Base-by-base conservation (phyloP, 2,888 invertebrate genomes). In the Chirona hameri region DNA sequence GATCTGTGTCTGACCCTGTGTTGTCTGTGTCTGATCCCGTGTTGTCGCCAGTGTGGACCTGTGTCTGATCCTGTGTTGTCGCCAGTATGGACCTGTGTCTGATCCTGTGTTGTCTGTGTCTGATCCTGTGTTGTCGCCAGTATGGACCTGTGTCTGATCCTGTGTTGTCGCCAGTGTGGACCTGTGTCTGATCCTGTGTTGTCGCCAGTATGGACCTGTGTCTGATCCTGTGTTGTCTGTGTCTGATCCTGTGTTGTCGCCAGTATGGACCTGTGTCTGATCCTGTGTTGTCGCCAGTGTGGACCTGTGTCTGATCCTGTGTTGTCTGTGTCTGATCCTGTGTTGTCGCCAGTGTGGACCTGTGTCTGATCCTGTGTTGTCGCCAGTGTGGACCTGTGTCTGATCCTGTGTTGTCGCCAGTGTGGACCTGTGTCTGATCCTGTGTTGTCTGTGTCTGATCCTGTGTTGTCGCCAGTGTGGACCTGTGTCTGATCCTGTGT, bases 361-460 rank as follows among this genome's bases (percentile, higher is more conserved):
- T 48, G 79, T 55, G 12, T 55, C 55, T 18, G 18, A 55, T 82
- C 76, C 55, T 84, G 81, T 21, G 82, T 80, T 80, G 55, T 81
- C 72, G 76, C 82, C 81, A 39, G 95, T n/a, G 91, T 98, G 14
- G 91, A 91, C 84, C 92, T 95, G 48, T 93, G n/a, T n/a, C n/a
- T n/a, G n/a, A n/a, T n/a, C n/a, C n/a, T n/a, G n/a, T n/a, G n/a
- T n/a, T n/a, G n/a, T n/a, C n/a, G n/a, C n/a, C n/a, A n/a, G n/a
- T n/a, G n/a, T n/a, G 39, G 39, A 39, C 7, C 39, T 7, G 4
- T 2, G 7, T 39, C 39, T 39, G 39, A 39, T 7, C 39, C 39
- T 39, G 39, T 39, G 7, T 39, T 39, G 39, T 39, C 39, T 39
- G 39, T 39, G 7, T 39, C 39, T 39, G 39, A 39, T 7, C 39